Conservation (phyloP, 2,888 invertebrate species). For the Eilema griseolum region DNA sequence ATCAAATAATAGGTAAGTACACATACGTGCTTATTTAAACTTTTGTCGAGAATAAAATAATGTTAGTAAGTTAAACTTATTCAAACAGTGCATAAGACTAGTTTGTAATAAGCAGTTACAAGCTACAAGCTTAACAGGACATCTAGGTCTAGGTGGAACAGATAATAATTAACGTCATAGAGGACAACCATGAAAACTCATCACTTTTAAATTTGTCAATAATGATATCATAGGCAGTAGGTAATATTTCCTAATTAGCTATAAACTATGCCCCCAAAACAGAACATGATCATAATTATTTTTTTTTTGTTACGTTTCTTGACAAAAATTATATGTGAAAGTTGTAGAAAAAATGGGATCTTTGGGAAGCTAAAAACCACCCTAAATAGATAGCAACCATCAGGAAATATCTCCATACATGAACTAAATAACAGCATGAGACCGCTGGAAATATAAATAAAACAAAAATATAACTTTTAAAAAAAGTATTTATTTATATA, state of each 20-base stretch:
- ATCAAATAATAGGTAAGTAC: background rate
- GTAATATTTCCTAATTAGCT: background rate
- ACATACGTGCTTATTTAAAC: background rate
- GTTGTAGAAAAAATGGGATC: no score
- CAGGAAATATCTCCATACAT: no score
- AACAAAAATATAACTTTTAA: no score
- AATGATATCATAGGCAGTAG: background rate
- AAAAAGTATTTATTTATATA: no score
- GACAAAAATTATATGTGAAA: no score
- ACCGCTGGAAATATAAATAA: no score
- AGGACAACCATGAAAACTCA: slow-evolving; percentile 5
- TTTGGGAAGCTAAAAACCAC: no score
- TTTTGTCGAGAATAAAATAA: background rate
- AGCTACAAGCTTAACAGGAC: background rate
- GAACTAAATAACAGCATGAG: no score
- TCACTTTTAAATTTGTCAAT: slow-evolving; percentile 8
- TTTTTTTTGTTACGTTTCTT: no score
- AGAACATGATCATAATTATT: background rate
- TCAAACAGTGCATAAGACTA: background rate
- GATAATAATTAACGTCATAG: slow-evolving; percentile 1
- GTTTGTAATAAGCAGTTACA: background rate
- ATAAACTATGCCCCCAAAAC: background rate
- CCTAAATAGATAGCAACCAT: no score
- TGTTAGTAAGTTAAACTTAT: slow-evolving; percentile 9
- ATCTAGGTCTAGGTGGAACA: slow-evolving; percentile 16